These are phyloP conservation scores for Suillia variegata DNA, from an alignment of 2,888 invertebrate genomes.

Conservation along the genomic window DNA sequence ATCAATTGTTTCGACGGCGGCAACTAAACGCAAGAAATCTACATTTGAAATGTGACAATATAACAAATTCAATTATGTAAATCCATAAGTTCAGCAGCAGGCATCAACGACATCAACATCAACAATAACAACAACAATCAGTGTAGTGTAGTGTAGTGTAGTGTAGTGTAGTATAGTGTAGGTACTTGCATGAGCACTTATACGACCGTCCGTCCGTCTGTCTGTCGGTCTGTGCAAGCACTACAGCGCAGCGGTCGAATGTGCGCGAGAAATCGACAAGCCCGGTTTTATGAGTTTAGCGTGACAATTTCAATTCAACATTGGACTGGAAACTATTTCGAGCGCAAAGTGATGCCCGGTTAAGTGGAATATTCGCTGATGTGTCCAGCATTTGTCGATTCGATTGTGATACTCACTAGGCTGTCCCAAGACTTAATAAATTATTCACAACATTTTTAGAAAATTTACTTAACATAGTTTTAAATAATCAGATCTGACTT, in stretches of 20 bases:
- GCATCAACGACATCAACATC: slow-evolving; percentile 7
- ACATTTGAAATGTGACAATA: slow-evolving; percentile 52
- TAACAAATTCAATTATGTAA: slow-evolving; percentile 61
- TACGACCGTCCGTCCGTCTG: neutral
- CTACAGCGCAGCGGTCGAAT: slow-evolving; percentile 25
- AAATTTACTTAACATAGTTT: too few relatives aligned
- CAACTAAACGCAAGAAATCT: neutral
- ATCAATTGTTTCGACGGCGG: slow-evolving; percentile 51
- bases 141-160: too few relatives aligned
- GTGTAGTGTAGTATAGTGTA: too few relatives aligned
- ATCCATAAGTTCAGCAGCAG: slow-evolving; percentile 36
- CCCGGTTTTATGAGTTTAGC: neutral
- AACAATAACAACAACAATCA: slow-evolving; percentile 11
- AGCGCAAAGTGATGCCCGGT: neutral
- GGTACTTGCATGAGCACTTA: slow-evolving; percentile 7
- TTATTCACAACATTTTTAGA: too few relatives aligned
- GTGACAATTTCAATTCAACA: slow-evolving; percentile 5
- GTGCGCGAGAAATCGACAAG: slow-evolving; percentile 9
- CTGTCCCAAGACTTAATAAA: too few relatives aligned
- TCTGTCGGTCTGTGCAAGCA: neutral
- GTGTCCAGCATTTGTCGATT: neutral
- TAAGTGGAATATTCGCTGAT: neutral
- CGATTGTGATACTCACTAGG: too few relatives aligned
- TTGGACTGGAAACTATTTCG: slow-evolving; percentile 1
- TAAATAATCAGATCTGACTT: too few relatives aligned